phyloP scores from a whole-genome alignment of 2,888 invertebrate genomes.

The Lamellibrachia columna region DNA sequence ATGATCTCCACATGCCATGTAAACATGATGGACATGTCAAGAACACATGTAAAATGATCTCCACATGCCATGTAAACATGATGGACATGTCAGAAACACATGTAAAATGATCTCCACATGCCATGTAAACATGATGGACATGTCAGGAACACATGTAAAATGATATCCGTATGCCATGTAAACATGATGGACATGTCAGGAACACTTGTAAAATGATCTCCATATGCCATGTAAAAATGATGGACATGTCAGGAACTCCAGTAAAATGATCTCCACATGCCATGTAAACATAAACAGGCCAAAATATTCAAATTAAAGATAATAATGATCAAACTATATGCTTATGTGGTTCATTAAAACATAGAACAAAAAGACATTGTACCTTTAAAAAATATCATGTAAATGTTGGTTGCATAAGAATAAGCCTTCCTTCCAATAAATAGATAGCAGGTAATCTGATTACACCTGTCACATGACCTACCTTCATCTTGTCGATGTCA shows the following conservation, averaged over 20 bases:
- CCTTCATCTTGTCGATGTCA: conserved; percentile 45
- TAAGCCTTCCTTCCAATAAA: background rate
- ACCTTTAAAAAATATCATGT: background rate
- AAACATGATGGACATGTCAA: background rate
- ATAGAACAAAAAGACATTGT: background rate
- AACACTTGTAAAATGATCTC: too few species aligned
- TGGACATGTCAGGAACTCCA: too few species aligned
- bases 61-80: too few species aligned
- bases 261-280: background rate
- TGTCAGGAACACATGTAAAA: too few species aligned
- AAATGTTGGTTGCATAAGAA: background rate
- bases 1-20: background rate
- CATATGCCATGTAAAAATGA: too few species aligned
- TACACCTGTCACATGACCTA: conserved; percentile 21
- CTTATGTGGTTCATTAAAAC: background rate
- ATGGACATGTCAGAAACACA: too few species aligned
- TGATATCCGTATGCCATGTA: too few species aligned
- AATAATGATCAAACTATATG: background rate
- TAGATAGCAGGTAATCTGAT: background rate
- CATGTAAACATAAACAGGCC: background rate
- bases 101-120: too few species aligned
- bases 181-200: too few species aligned
- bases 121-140: too few species aligned
- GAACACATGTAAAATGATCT: too few species aligned
- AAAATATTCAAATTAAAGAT: background rate